A percentile compares a stretch with the other conserved stretches of the same genome.
Conservation (phyloP, 2,113 vertebrate species). For the Acinonyx jubatus region DNA sequence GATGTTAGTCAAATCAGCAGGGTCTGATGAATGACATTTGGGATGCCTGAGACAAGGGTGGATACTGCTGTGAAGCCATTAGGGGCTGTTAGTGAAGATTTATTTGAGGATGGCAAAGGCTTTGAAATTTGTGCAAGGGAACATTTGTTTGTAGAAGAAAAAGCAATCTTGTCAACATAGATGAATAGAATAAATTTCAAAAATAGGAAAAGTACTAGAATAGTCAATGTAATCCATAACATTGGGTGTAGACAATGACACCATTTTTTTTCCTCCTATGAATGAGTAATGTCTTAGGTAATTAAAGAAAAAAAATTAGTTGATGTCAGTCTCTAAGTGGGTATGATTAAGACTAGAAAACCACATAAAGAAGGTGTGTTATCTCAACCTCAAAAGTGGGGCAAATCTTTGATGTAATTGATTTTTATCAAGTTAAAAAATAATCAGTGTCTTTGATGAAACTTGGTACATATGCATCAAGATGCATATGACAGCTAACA, state of each 20-base stretch:
- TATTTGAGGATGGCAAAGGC: not conserved
- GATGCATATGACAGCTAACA: not conserved
- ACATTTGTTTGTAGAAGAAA: not conserved
- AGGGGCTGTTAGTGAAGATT: not conserved
- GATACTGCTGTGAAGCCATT: not conserved
- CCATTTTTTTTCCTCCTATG: not conserved
- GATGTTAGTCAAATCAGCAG: not conserved
- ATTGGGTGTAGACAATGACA: not conserved
- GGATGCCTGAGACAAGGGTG: not conserved
- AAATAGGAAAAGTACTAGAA: not conserved
- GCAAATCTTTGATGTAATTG: not conserved
- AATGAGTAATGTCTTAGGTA: not conserved
- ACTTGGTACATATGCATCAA: not conserved
- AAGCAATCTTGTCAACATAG: not conserved
- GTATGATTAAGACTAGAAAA: not conserved
- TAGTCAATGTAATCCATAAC: not conserved
- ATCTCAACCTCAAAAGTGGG: not conserved
- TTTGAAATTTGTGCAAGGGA: not conserved
- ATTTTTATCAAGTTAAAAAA: constrained; percentile 11
- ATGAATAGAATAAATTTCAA: constrained; percentile 2
- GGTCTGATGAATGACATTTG: not conserved
- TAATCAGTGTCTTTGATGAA: not conserved
- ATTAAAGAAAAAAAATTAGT: not conserved
- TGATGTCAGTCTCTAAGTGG: not conserved
- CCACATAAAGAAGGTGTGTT: not conserved